Percentiles rank a stretch among this genome's conserved stretches.
Conservation (phyloP, 2,888 invertebrate species). For the Agrotis puta region DNA sequence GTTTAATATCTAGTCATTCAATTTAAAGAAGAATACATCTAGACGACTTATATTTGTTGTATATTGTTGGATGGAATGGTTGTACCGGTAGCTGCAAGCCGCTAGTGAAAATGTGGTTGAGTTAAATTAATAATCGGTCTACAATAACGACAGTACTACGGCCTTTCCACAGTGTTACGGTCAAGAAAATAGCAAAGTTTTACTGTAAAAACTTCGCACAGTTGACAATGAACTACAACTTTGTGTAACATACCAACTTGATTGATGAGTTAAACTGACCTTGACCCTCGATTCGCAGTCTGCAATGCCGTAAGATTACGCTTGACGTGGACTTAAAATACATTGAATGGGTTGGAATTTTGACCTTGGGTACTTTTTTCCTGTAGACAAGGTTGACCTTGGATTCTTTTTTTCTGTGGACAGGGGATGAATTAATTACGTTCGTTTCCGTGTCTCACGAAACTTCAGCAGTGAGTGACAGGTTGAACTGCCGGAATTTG, state of each 20-base stretch:
- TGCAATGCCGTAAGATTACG: slow-evolving; percentile 49
- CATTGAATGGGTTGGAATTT: slow-evolving; percentile 13
- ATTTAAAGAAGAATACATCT: not conserved
- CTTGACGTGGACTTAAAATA: slow-evolving; percentile 18
- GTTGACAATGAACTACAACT: slow-evolving; percentile 42
- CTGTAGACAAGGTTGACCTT: slow-evolving; percentile 20
- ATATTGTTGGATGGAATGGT: no score
- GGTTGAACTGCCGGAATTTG: slow-evolving; percentile 7
- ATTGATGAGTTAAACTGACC: slow-evolving; percentile 48
- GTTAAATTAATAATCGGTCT: not conserved
- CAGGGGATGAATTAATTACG: slow-evolving; percentile 32
- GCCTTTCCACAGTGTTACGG: not conserved
- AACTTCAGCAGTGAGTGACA: slow-evolving; percentile 22
- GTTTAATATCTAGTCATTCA: no score
- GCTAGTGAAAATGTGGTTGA: not conserved
- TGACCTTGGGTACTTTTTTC: slow-evolving; percentile 27
- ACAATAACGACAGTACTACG: not conserved
- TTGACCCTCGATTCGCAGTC: slow-evolving; percentile 21
- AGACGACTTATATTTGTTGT: no score
- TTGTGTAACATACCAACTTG: slow-evolving; percentile 45
- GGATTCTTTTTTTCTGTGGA: not conserved
- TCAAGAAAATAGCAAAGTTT: slow-evolving; percentile 24
- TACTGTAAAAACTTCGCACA: slow-evolving; percentile 1
- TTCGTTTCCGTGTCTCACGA: slow-evolving; percentile 30
- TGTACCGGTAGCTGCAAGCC: no score